A percentile compares a stretch with the other conserved stretches of the same genome.
Conservation (phyloP, 2,113 vertebrate genomes). For the Etheostoma spectabile region DNA sequence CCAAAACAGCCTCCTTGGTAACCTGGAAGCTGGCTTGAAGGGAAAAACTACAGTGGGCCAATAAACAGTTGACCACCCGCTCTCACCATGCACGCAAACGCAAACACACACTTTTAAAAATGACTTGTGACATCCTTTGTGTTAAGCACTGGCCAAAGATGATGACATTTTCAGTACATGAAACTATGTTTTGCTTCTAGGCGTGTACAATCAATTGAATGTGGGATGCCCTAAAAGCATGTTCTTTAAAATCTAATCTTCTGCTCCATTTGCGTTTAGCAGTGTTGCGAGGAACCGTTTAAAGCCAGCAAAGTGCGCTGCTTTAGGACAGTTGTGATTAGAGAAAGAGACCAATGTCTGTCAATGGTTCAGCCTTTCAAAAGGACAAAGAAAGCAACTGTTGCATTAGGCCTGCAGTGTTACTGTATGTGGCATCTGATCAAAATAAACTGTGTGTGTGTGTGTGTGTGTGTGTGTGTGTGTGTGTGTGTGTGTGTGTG, state of each 20-base stretch:
- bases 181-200: conserved; percentile 8
- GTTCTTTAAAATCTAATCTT: neutral
- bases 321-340: neutral
- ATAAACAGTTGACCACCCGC: conserved; percentile 10
- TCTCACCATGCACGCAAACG: conserved; percentile 8
- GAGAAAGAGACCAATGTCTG: neutral
- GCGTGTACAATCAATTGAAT: neutral
- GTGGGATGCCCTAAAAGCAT: neutral
- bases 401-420: no score
- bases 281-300: neutral
- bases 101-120: no score
- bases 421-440: no score
- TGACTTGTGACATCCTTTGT: no score
- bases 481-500: no score
- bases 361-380: no score
- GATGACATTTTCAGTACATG: conserved; percentile 21
- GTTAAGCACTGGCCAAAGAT: conserved; percentile 11
- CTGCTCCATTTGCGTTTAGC: neutral
- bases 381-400: no score
- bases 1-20: conserved; percentile 81
- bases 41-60: conserved; percentile 37
- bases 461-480: no score
- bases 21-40: conserved; percentile 63
- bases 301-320: neutral
- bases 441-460: no score